Percentiles rank a stretch among this genome's conserved stretches.
Conservation (phyloP, 2,113 vertebrate species). For the Lophochroa leadbeateri region DNA sequence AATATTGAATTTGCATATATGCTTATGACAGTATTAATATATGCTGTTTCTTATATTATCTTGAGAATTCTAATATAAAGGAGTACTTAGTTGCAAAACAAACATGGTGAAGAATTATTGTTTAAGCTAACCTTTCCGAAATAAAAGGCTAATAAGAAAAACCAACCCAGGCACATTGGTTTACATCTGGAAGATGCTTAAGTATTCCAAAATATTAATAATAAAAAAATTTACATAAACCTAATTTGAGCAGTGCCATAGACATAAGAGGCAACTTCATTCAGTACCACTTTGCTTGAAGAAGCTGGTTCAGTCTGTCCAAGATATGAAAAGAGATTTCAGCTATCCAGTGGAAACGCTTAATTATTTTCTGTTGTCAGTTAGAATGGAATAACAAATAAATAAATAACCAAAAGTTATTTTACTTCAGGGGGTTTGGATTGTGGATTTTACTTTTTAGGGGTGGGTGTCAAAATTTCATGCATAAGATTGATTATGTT, state of each 20-base stretch:
- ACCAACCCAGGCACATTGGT: accelerated
- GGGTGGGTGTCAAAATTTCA: slow-evolving; percentile 33
- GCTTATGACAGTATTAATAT: not conserved
- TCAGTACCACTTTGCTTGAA: not conserved
- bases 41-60: not conserved
- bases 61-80: not conserved
- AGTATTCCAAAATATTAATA: not conserved
- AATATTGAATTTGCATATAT: not conserved
- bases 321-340: not conserved
- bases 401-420: not conserved
- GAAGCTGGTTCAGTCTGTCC: not conserved
- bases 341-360: not conserved
- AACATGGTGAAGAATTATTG: not conserved
- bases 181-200: not conserved
- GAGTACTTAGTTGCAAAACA: not conserved
- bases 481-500: slow-evolving; percentile 59
- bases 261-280: not conserved
- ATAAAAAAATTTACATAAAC: not conserved
- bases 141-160: not conserved
- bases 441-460: not conserved
- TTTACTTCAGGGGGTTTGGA: not conserved
- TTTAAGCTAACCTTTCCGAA: not conserved
- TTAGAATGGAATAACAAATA: not conserved
- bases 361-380: not conserved
- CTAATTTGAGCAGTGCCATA: not conserved